Evolutionary conservation across 2,797 vertebrate species (phyloP).

Genomic region (Choloepus didactylus): DNA sequence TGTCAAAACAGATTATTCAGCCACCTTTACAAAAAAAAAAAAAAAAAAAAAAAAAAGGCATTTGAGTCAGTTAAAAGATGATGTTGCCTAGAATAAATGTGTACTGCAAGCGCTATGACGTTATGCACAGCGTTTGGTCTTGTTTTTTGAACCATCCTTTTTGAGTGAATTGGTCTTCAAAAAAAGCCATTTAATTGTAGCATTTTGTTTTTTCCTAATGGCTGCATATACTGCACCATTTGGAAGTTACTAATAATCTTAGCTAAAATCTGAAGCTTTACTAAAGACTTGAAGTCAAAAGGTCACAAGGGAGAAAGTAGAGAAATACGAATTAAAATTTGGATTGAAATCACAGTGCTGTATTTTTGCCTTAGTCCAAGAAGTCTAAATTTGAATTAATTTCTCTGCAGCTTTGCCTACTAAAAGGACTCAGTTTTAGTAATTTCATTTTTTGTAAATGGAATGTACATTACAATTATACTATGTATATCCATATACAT

Average conservation of each 20-base stretch:
- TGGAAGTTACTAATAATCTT: constrained; percentile 27
- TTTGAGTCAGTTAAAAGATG: constrained; percentile 39
- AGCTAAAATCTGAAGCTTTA: neutral
- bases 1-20: constrained; percentile 3
- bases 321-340: constrained; percentile 57
- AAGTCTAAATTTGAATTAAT: constrained; percentile 49
- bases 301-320: neutral
- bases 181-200: constrained; percentile 13
- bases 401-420: constrained; percentile 35
- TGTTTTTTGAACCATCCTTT: constrained; percentile 41
- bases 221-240: constrained; percentile 11
- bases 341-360: constrained; percentile 58
- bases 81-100: neutral
- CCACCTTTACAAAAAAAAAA: neutral
- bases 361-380: constrained; percentile 16
- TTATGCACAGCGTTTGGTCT: neutral
- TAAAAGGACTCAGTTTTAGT: constrained; percentile 28
- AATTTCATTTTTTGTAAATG: constrained; percentile 3
- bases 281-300: constrained; percentile 25
- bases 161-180: constrained; percentile 17
- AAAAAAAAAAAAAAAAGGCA: neutral
- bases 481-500: neutral
- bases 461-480: neutral
- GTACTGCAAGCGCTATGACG: constrained; percentile 47
- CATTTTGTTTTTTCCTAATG: constrained; percentile 24